These are phyloP conservation scores for Nipponacmea schrenckii DNA, from an alignment of 2,888 invertebrate species.

Conservation along the genomic window DNA sequence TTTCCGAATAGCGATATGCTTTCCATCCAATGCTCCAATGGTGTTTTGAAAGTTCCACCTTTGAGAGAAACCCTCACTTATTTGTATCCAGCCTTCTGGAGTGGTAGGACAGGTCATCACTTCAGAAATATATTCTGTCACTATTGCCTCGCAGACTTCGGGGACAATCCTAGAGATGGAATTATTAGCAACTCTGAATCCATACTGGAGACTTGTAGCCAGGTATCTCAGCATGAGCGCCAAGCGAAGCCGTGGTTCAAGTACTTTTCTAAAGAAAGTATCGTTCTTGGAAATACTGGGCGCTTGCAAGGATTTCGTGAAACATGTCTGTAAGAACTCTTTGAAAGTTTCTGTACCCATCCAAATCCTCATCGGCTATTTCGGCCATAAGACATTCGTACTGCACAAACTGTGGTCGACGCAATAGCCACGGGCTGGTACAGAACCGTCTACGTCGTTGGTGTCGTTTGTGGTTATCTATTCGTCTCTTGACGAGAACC, in stretches of 20 bases:
- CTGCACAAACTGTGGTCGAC: conserved; percentile 28
- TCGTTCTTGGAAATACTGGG: conserved; percentile 22
- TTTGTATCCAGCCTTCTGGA: conserved; percentile 22
- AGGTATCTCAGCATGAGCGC: conserved; percentile 32
- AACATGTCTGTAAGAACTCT: conserved; percentile 39
- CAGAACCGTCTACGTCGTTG: conserved; percentile 21
- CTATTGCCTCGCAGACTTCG: conserved; percentile 36
- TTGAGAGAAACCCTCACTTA: conserved; percentile 18
- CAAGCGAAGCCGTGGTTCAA: conserved; percentile 28
- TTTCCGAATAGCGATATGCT: conserved; percentile 21
- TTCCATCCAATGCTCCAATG: conserved; percentile 27
- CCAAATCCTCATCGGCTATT: conserved; percentile 35
- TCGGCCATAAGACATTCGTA: conserved; percentile 34
- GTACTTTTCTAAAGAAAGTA: conserved; percentile 25
- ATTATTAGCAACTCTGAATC: conserved; percentile 38
- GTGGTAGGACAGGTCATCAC: conserved; percentile 27
- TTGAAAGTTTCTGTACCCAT: conserved; percentile 37
- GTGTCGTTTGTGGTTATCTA: no score
- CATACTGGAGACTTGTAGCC: conserved; percentile 34
- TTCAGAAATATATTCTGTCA: conserved; percentile 30
- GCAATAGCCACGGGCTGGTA: conserved; percentile 32
- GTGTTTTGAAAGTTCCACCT: background rate
- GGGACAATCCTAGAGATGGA: conserved; percentile 32
- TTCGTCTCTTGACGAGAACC: no score
- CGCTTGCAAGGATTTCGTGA: conserved; percentile 22